A percentile compares a stretch with the other conserved stretches of the same genome.
Evolutionary conservation across 92 coral and sea anemone genomes (phyloP).

Genomic region (Epizoanthus rinbou): DNA sequence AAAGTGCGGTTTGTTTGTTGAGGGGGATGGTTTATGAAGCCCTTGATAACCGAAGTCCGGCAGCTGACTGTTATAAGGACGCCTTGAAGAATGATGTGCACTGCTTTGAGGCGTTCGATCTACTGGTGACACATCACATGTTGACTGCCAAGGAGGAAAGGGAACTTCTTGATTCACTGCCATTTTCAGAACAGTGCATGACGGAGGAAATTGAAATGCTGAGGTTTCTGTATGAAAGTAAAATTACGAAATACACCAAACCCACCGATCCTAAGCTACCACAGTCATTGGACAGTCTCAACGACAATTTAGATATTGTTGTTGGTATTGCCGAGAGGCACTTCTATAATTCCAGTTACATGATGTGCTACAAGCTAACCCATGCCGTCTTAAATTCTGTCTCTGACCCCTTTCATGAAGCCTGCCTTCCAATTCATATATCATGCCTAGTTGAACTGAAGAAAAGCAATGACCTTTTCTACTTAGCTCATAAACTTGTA

Average conservation of each 20-base stretch:
- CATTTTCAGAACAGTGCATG: conserved; percentile 86
- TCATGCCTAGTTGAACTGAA: conserved; percentile 94
- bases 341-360: conserved; percentile 84
- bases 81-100: conserved; percentile 90
- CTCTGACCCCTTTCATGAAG: conserved; percentile 89
- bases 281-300: conserved; percentile 75
- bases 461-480: conserved; percentile 91
- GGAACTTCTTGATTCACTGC: conserved; percentile 74
- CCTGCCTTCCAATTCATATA: conserved; percentile 93
- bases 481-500: conserved; percentile 91
- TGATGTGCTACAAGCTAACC: conserved; percentile 77
- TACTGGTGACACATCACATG: conserved; percentile 94
- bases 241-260: conserved; percentile 76
- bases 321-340: conserved; percentile 95
- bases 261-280: conserved; percentile 87
- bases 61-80: conserved; percentile 94
- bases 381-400: conserved; percentile 79
- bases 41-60: conserved; percentile 89
- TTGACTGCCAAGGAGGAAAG: conserved; percentile 88
- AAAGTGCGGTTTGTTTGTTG: conserved; percentile 83
- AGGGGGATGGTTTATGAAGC: conserved; percentile 93
- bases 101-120: conserved; percentile 97
- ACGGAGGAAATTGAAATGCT: conserved; percentile 85
- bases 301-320: conserved; percentile 88
- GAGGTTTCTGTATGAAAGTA: conserved; percentile 86